Evolutionary conservation across 2,888 invertebrate species (phyloP), one percentile per base, ranked within the genome.

Genomic region (Polydrusus cervinus): DNA sequence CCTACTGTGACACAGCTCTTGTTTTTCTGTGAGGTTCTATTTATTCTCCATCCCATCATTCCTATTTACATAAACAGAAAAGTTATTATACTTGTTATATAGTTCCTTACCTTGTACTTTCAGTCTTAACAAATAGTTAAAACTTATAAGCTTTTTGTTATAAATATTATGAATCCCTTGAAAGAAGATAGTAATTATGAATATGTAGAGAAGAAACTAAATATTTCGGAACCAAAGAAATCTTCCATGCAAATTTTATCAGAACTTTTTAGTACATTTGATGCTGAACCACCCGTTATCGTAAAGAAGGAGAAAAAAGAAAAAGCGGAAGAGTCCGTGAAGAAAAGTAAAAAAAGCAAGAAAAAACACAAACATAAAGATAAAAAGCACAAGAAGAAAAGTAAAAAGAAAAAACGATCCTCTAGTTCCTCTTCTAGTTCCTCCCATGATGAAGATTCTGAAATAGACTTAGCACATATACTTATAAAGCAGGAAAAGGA

Each of bases 191-290:
- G 16, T 13, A 51, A 83, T 76, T 80, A 82, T 14, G 51, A 86
- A 84, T 38, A 86, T 55, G 80, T 30, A 14, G 75, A 66, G 38
- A 66, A 61, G 16, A 69, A 72, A 18, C 16, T 49, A 20, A 45
- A 25, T 8, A 40, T 43, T 34, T 47, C 61, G 14, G 72, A 76
- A n/a, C 73, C 76, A 30, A 76, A 88, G 43, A 94, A 94, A 85
- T 92, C 93, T 8, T 94, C 94, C 0, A 92, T 90, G 84, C 95
- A 96, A 87, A 95, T 96, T 82, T 89, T 96, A 18, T 93, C 95
- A 0, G 96, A 96, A 86, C 88, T 96, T 0, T 95, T 96, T 83
- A 89, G 93, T 81, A 93, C 91, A 25, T 94, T 94, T 83, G 93
- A 94, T 86, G 93, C 93, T 1, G 91, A 90, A 79, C 93, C 93